Evolutionary conservation across 2,888 invertebrate species (phyloP).

Genomic region (Pomacea canaliculata): DNA sequence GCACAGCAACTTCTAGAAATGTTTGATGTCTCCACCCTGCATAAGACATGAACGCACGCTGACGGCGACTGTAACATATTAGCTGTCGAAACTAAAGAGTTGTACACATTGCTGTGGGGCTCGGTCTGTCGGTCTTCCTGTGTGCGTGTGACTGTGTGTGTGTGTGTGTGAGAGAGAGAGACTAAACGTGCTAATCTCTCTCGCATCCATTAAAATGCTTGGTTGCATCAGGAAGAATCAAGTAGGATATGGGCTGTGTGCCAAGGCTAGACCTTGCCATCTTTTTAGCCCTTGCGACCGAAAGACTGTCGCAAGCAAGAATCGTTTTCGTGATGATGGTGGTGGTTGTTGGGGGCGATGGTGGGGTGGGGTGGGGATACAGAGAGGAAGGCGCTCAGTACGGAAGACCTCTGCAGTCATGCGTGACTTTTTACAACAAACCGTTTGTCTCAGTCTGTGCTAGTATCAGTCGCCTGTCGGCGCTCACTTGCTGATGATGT

Average conservation of each 20-base stretch:
- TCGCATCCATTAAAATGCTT: neutral
- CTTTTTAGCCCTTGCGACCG: neutral
- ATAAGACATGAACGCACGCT: too few species aligned
- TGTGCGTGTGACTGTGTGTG: neutral
- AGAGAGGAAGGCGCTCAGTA: neutral
- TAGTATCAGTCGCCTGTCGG: neutral
- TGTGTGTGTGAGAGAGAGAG: neutral
- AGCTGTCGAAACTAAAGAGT: too few species aligned
- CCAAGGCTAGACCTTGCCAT: neutral
- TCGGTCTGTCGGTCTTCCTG: neutral
- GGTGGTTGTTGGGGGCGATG: neutral
- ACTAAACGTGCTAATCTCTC: too few species aligned
- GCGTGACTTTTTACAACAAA: neutral
- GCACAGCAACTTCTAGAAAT: too few species aligned
- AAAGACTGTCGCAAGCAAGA: neutral
- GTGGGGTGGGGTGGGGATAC: neutral
- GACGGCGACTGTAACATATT: too few species aligned
- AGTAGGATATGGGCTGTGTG: neutral
- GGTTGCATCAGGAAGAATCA: neutral
- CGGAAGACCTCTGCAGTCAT: neutral
- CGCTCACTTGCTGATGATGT: too few species aligned
- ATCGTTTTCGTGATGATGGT: neutral
- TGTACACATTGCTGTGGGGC: too few species aligned
- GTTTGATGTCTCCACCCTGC: too few species aligned
- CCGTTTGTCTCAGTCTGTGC: neutral